A percentile compares a stretch with the other conserved stretches of the same genome.
Conservation (phyloP, 2,797 vertebrate genomes). For the Pseudochromis fuscus region DNA sequence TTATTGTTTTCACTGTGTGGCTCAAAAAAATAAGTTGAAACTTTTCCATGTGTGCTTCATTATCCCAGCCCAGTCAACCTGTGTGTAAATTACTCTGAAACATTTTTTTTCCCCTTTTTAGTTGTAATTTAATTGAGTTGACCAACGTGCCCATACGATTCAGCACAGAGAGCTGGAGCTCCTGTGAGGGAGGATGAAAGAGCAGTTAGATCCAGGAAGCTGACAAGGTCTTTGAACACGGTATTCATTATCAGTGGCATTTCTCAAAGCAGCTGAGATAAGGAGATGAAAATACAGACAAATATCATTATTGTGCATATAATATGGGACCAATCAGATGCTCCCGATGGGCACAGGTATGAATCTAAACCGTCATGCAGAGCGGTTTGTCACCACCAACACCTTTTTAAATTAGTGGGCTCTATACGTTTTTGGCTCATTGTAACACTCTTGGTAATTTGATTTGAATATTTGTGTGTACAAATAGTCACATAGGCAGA, state of each 20-base stretch:
- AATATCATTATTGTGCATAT: not conserved
- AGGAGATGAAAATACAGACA: not conserved
- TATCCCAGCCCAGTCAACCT: slow-evolving; percentile 41
- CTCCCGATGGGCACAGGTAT: too few species aligned
- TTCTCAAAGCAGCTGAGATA: slow-evolving; percentile 18
- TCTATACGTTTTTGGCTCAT: too few species aligned
- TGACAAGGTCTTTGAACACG: slow-evolving; percentile 25
- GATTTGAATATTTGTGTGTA: not conserved
- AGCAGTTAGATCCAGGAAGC: slow-evolving; percentile 7
- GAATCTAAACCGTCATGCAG: too few species aligned
- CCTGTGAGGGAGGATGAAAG: slow-evolving; percentile 29
- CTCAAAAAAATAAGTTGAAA: slow-evolving; percentile 72
- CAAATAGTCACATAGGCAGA: not conserved
- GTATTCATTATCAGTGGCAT: slow-evolving; percentile 10
- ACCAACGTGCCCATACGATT: slow-evolving; percentile 21
- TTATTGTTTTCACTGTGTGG: slow-evolving; percentile 58
- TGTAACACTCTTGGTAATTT: not conserved
- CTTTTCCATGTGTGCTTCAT: slow-evolving; percentile 58
- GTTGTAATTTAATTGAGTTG: slow-evolving; percentile 48
- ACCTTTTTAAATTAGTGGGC: too few species aligned
- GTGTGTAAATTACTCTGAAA: slow-evolving; percentile 43
- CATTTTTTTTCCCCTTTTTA: slow-evolving; percentile 5
- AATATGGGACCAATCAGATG: not conserved
- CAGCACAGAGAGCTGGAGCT: slow-evolving; percentile 13
- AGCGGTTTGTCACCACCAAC: too few species aligned